These are phyloP conservation scores for Gorsachius goisagi DNA, from an alignment of 2,113 vertebrate genomes.

Conservation along the genomic window DNA sequence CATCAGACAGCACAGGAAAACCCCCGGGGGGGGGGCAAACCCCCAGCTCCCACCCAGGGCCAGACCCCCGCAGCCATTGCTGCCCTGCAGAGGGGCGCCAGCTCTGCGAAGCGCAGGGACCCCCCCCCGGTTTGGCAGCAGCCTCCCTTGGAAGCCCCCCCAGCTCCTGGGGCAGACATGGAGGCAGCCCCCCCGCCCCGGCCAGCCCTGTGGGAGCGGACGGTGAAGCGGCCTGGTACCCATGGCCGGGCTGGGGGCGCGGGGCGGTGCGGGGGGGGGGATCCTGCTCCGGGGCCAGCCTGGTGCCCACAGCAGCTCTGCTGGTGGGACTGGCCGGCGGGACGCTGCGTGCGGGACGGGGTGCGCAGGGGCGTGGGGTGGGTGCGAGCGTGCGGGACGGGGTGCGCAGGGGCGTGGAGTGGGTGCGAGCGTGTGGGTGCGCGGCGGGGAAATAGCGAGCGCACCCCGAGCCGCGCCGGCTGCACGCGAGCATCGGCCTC, in stretches of 20 bases:
- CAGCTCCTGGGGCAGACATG: accelerated
- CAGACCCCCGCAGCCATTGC: background rate
- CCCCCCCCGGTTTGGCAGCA: accelerated
- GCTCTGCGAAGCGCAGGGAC: accelerated
- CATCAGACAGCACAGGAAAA: background rate
- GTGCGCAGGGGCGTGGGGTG: too few relatives aligned
- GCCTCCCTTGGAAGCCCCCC: background rate
- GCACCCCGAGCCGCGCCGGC: background rate
- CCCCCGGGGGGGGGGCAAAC: too few relatives aligned
- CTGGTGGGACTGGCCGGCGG: accelerated
- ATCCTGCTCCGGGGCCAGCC: background rate
- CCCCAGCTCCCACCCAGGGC: accelerated
- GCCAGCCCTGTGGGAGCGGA: too few relatives aligned
- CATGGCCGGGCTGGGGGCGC: background rate
- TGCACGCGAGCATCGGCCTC: background rate
- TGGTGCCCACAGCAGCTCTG: background rate
- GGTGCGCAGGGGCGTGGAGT: accelerated
- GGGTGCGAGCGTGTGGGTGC: background rate
- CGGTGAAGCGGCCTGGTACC: too few relatives aligned
- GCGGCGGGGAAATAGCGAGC: background rate
- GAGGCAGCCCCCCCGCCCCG: background rate
- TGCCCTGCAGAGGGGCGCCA: background rate
- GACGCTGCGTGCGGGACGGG: too few relatives aligned
- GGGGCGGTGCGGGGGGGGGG: background rate
- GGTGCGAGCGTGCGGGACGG: accelerated